These are phyloP conservation scores for Polymixis flavicincta DNA, from an alignment of 2,888 invertebrate genomes.

Conservation along the genomic window DNA sequence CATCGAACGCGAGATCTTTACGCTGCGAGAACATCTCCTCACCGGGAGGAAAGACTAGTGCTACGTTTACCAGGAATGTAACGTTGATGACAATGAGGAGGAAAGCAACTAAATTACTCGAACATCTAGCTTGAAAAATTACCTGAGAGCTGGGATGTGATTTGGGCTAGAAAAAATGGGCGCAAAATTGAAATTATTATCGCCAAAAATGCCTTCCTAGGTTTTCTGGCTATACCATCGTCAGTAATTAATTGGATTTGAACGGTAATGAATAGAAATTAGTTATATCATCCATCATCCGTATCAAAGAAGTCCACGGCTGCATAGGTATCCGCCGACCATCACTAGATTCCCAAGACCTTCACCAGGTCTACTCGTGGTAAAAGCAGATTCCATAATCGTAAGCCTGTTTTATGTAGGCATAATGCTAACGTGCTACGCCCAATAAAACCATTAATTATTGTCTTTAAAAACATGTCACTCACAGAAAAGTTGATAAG, in stretches of 20 bases:
- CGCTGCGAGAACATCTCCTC: conserved; percentile 79
- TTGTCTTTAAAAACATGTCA: neutral
- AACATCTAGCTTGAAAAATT: conserved; percentile 40
- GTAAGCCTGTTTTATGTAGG: neutral
- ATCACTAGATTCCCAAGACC: neutral
- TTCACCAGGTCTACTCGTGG: neutral
- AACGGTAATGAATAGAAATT: neutral
- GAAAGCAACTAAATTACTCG: conserved; percentile 55
- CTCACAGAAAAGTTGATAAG: neutral
- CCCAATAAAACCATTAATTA: conserved; percentile 3
- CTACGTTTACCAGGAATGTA: conserved; percentile 42
- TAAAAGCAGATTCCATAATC: neutral
- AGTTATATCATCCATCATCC: neutral
- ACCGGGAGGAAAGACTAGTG: conserved; percentile 75
- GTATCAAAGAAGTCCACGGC: conserved; percentile 3
- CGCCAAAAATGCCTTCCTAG: conserved; percentile 2
- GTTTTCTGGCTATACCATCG: conserved; percentile 16
- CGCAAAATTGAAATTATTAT: neutral
- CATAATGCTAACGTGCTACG: neutral
- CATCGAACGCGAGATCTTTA: conserved; percentile 82
- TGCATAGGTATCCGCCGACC: neutral
- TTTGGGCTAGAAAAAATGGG: conserved; percentile 7
- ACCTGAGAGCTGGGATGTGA: conserved; percentile 36
- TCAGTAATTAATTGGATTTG: neutral
- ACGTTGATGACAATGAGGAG: conserved; percentile 45